phyloP scores from a whole-genome alignment of 1,140 invertebrate genomes.

The Drosophila murphyi region DNA sequence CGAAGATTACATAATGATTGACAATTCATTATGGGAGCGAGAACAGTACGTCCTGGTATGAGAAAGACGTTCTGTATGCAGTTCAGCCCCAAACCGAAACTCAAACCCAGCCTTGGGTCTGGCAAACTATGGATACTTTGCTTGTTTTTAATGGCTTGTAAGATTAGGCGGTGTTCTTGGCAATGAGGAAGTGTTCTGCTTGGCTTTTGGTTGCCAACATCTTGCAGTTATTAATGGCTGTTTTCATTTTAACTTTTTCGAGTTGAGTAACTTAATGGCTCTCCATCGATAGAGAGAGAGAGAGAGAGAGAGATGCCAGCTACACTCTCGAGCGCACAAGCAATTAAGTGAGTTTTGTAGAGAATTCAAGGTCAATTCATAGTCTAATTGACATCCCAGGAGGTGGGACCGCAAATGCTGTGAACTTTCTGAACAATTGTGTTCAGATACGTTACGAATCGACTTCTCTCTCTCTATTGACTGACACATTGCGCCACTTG shows the following conservation, averaged over 20 bases:
- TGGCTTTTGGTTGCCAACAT: conserved; percentile 34
- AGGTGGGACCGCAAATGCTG: conserved; percentile 57
- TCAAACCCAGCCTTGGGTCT: background rate
- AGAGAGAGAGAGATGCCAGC: background rate
- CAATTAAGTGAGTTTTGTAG: background rate
- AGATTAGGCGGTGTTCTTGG: conserved; percentile 61
- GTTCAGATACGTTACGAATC: conserved; percentile 27
- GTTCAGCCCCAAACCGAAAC: background rate
- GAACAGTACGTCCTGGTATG: conserved; percentile 5
- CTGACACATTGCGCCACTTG: conserved; percentile 64
- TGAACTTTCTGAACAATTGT: conserved; percentile 70
- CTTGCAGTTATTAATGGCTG: conserved; percentile 56
- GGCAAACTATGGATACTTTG: conserved; percentile 7
- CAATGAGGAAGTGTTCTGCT: conserved; percentile 66
- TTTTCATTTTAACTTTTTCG: conserved; percentile 48
- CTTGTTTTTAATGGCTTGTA: conserved; percentile 60
- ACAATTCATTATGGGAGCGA: conserved; percentile 74
- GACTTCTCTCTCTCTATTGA: conserved; percentile 24
- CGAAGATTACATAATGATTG: conserved; percentile 81
- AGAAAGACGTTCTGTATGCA: conserved; percentile 6
- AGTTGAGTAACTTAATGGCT: conserved; percentile 36
- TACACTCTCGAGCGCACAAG: conserved; percentile 2
- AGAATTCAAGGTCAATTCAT: conserved; percentile 6
- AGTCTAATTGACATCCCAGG: conserved; percentile 63
- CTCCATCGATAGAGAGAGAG: too few relatives aligned